A percentile compares a stretch with the other conserved stretches of the same genome.
phyloP scores from a whole-genome alignment of 2,113 vertebrate species.

The Sus scrofa region T2T-Sscrofa CM000818.6:101606501-101607000 shows the following conservation, averaged over 20 bases:
- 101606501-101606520: background rate
- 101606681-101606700: background rate
- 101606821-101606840: constrained; percentile 26
- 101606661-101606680: constrained; percentile 13
- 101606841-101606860: background rate
- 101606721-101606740: background rate
- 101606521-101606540: background rate
- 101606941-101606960: background rate
- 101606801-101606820: constrained; percentile 4
- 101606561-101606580: background rate
- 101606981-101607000: background rate
- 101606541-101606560: background rate
- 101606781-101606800: background rate
- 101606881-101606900: background rate
- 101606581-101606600: background rate
- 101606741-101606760: background rate
- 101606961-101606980: constrained; percentile 7
- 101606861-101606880: constrained; percentile 47
- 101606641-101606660: constrained; percentile 18
- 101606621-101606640: background rate
- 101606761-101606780: background rate
- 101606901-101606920: constrained; percentile 51
- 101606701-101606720: constrained; percentile 52
- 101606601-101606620: background rate
- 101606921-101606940: background rate